Conservation (phyloP, 2,797 vertebrate genomes). For the Discoglossus pictus region DNA sequence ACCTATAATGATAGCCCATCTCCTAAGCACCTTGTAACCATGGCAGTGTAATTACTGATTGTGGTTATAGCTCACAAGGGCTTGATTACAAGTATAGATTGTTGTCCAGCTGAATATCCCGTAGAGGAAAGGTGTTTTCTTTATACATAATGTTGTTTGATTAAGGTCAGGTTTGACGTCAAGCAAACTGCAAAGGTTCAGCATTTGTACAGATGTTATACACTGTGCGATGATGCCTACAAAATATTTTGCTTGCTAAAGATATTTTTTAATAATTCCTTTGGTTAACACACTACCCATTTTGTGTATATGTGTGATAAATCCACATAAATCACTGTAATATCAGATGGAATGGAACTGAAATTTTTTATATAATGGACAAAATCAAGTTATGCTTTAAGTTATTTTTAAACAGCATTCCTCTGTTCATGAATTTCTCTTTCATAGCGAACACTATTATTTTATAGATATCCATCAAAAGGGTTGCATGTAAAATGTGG, state of each 20-base stretch:
- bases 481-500: too few relatives aligned
- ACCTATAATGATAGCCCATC: constrained; percentile 8
- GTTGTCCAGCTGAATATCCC: constrained; percentile 10
- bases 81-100: constrained; percentile 30
- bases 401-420: too few relatives aligned
- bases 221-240: neutral
- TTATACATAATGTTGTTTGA: constrained; percentile 5
- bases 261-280: too few relatives aligned
- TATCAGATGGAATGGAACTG: too few relatives aligned
- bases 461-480: too few relatives aligned
- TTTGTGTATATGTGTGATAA: too few relatives aligned
- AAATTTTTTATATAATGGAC: too few relatives aligned
- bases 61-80: neutral
- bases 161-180: constrained; percentile 15
- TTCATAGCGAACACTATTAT: too few relatives aligned
- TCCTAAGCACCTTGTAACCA: constrained; percentile 3
- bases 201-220: neutral
- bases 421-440: too few relatives aligned
- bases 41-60: constrained; percentile 21
- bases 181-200: neutral
- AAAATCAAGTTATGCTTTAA: too few relatives aligned
- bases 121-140: neutral
- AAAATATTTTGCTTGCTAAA: neutral
- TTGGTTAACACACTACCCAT: too few relatives aligned
- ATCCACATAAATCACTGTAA: too few relatives aligned